These are phyloP conservation scores for Dyspetes luteomarginatus DNA, from an alignment of 2,888 invertebrate species.

Conservation along the genomic window DNA sequence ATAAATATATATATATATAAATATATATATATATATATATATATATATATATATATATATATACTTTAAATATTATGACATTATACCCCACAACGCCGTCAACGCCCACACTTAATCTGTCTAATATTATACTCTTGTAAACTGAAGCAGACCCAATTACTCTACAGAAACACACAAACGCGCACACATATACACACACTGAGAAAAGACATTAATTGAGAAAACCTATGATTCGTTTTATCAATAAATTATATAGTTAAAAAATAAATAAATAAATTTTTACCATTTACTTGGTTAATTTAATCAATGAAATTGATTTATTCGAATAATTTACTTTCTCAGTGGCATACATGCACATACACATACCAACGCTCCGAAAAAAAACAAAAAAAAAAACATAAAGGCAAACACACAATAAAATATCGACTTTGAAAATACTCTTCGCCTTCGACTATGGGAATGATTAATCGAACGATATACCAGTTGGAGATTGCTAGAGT, in stretches of 20 bases:
- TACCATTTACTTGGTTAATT: too few species aligned
- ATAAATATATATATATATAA: too few species aligned
- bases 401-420: neutral
- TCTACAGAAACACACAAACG: slow-evolving; percentile 30
- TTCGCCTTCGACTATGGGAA: slow-evolving; percentile 43
- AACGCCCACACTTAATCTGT: slow-evolving; percentile 32
- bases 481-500: slow-evolving; percentile 45
- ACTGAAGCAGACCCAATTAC: slow-evolving; percentile 25
- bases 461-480: slow-evolving; percentile 44
- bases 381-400: neutral
- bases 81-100: slow-evolving; percentile 22
- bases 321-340: too few species aligned
- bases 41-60: too few species aligned
- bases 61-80: slow-evolving; percentile 63
- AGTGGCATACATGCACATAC: too few species aligned
- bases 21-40: too few species aligned
- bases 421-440: slow-evolving; percentile 18
- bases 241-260: too few species aligned
- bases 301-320: too few species aligned
- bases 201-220: too few species aligned
- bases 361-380: too few species aligned
- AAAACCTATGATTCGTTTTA: too few species aligned
- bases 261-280: too few species aligned
- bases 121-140: slow-evolving; percentile 18
- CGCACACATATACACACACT: slow-evolving; percentile 9